Conservation (phyloP, 2,797 vertebrate species). For the Microctenopoma steveboyesi region DNA sequence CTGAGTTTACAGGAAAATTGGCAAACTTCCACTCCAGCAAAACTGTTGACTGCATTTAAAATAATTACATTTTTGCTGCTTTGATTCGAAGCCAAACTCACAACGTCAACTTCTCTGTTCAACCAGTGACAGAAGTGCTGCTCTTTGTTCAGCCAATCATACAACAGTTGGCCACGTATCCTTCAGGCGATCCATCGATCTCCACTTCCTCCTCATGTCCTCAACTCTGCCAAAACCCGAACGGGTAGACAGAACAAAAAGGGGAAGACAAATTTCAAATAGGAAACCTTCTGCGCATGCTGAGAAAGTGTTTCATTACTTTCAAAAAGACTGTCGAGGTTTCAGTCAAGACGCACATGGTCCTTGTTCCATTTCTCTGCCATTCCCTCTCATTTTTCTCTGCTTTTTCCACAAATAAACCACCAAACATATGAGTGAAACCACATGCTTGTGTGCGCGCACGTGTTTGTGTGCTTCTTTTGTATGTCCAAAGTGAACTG, state of each 20-base stretch:
- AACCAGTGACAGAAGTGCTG: conserved; percentile 57
- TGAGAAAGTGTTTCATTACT: conserved; percentile 86
- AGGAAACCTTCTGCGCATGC: conserved; percentile 63
- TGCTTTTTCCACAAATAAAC: conserved; percentile 73
- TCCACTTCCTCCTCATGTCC: conserved; percentile 69
- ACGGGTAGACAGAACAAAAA: conserved; percentile 58
- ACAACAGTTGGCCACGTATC: conserved; percentile 60
- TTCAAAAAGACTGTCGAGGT: conserved; percentile 75
- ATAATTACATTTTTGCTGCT: conserved; percentile 56
- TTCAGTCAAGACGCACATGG: conserved; percentile 78
- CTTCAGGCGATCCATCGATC: conserved; percentile 65
- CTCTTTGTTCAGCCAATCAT: conserved; percentile 72
- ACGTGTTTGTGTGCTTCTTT: conserved; percentile 48
- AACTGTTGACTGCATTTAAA: conserved; percentile 66
- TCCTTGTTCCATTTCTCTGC: conserved; percentile 73
- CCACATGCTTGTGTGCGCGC: conserved; percentile 68
- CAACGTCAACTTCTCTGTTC: conserved; percentile 49
- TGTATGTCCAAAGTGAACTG: conserved; percentile 67
- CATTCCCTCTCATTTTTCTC: conserved; percentile 60
- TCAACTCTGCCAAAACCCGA: conserved; percentile 61
- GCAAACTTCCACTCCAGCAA: conserved; percentile 44
- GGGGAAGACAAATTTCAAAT: conserved; percentile 68
- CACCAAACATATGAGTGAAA: conserved; percentile 81
- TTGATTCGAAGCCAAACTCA: conserved; percentile 59
- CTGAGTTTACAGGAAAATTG: conserved; percentile 44